Percentiles rank a stretch among this genome's conserved stretches.
Conservation (phyloP, 2,888 invertebrate genomes). For the Ganaspis brasiliensis region DNA sequence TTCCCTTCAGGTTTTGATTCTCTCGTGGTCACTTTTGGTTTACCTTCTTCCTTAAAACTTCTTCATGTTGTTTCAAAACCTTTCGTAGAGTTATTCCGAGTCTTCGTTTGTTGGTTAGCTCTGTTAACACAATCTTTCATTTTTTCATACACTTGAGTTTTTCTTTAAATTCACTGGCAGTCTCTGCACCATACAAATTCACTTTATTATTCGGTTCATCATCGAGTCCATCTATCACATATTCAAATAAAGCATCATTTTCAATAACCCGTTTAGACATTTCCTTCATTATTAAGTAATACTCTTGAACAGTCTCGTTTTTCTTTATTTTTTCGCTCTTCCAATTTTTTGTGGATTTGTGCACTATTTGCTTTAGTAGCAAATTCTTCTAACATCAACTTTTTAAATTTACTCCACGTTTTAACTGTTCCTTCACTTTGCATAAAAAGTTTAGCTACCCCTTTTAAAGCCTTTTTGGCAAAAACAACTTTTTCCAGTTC, state of each 20-base stretch:
- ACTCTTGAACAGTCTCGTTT: slow-evolving; percentile 1
- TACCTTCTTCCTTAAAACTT: neutral
- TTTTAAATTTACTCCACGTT: slow-evolving; percentile 36
- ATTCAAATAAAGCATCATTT: slow-evolving; percentile 30
- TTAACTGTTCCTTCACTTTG: slow-evolving; percentile 40
- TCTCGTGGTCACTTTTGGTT: neutral
- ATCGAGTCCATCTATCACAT: slow-evolving; percentile 13
- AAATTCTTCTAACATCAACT: slow-evolving; percentile 44
- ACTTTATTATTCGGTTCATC: slow-evolving; percentile 24
- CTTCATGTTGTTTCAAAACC: neutral
- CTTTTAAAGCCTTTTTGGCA: slow-evolving; percentile 37
- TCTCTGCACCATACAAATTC: slow-evolving; percentile 20
- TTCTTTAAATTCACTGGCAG: slow-evolving; percentile 29
- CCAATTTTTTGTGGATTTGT: neutral
- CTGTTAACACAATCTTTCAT: neutral
- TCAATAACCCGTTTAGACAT: slow-evolving; percentile 13
- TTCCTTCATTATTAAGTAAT: slow-evolving; percentile 22
- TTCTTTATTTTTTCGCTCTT: slow-evolving; percentile 20
- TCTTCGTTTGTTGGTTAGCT: neutral
- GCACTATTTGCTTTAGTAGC: slow-evolving; percentile 1
- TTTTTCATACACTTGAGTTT: slow-evolving; percentile 38
- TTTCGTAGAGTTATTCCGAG: neutral
- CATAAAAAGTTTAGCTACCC: slow-evolving; percentile 42
- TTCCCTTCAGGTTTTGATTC: too few relatives aligned
- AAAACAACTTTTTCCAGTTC: slow-evolving; percentile 8